These are phyloP conservation scores for Orussus abietinus DNA, from an alignment of 1,140 invertebrate genomes.

Conservation along the genomic window DNA sequence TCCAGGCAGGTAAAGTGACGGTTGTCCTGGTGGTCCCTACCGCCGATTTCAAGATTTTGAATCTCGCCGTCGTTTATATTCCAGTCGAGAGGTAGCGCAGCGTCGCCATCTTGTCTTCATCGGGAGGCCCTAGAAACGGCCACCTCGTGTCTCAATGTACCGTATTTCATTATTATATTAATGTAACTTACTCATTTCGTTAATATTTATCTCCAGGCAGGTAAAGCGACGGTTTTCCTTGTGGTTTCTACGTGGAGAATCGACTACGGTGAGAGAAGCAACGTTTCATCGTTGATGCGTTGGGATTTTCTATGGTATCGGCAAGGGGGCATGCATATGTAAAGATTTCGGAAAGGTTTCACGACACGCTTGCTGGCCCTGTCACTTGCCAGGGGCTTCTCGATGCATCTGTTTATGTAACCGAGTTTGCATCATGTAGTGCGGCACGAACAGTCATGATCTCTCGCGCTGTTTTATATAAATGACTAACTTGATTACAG, in stretches of 20 bases:
- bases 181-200: no score
- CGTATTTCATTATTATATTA: no score
- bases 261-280: conserved; percentile 9
- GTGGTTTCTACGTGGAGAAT: background rate
- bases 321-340: conserved; percentile 47
- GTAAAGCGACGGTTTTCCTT: background rate
- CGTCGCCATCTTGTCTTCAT: background rate
- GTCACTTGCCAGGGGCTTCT: conserved; percentile 32
- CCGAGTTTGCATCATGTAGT: conserved; percentile 33
- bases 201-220: no score
- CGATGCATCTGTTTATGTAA: conserved; percentile 43
- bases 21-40: background rate
- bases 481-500: conserved; percentile 49
- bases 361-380: conserved; percentile 23
- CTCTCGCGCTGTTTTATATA: conserved; percentile 42
- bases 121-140: no score
- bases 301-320: conserved; percentile 40
- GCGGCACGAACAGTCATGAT: conserved; percentile 25
- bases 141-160: no score
- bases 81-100: background rate
- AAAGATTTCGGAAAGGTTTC: conserved; percentile 42
- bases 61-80: conserved; percentile 6
- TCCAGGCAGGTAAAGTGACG: background rate
- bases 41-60: conserved; percentile 2
- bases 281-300: no score